Base-by-base conservation (phyloP, 2,797 vertebrate species). In the Kryptolebias ocellatus region DNA sequence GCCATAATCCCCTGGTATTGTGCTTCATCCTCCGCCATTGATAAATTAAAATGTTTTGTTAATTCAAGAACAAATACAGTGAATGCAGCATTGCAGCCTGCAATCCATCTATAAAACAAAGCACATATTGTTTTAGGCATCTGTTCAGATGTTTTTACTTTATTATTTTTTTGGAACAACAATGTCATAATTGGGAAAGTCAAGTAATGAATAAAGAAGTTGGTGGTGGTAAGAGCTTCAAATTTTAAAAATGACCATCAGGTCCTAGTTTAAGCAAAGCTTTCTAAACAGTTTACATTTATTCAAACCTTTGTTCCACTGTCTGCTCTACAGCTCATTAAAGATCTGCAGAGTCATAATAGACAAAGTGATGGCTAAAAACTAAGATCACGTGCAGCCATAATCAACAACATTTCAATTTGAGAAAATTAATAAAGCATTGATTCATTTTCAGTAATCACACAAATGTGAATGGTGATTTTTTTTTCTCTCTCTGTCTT, bases 351-450 rank as follows among this genome's bases (percentile, higher is more conserved):
- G 71, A 64, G 56, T 62, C 20, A 27, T 27, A 51, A 69, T 39
- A 47, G 58, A 53, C 53, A 34, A 74, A 64, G 67, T n/a, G 64
- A 76, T 16, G 55, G 29, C 46, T 47, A 53, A 66, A 70, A 68
- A 52, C 31, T 54, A 55, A 52, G 78, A 42, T 53, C 78, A 61
- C 57, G 68, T 64, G 34, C 58, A 74, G 65, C 57, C 67, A 57
- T 64, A 53, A 72, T 68, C 59, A 46, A 54, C 73, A 67, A 63
- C 65, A 57, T 24, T 76, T 64, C 60, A 67, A 62, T 83, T 72
- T 79, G 66, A 68, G 70, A 79, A 57, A 52, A 83, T 79, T 76
- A 87, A 83, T 82, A 84, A 89, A 87, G 77, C 80, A 81, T 75
- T 83, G 72, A 72, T 73, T 84, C 70, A 77, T 85, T 80, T 89